phyloP scores from a whole-genome alignment of 1,140 invertebrate species.

The Calephelis nemesis region DNA sequence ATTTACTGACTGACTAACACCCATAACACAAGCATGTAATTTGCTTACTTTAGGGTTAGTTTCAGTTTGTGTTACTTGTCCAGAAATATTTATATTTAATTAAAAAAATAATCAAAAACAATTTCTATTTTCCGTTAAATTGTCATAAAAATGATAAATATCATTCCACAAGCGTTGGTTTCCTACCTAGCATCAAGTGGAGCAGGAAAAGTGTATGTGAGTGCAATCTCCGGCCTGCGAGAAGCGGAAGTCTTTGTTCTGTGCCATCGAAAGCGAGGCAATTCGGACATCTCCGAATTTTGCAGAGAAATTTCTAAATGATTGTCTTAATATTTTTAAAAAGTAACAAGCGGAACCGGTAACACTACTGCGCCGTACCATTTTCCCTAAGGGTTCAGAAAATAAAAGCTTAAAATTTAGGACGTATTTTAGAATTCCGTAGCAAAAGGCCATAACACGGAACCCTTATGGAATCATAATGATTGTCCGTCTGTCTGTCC shows the following conservation, averaged over 20 bases:
- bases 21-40: too few relatives aligned
- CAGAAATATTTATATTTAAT: too few relatives aligned
- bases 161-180: background rate
- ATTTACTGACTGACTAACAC: too few relatives aligned
- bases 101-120: background rate
- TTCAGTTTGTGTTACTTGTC: too few relatives aligned
- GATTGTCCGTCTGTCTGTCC: too few relatives aligned
- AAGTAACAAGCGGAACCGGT: background rate
- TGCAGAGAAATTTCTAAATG: slow-evolving; percentile 28
- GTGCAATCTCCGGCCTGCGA: slow-evolving; percentile 33
- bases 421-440: too few relatives aligned
- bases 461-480: too few relatives aligned
- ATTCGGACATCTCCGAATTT: slow-evolving; percentile 32
- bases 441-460: too few relatives aligned
- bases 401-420: too few relatives aligned
- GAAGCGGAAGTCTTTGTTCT: slow-evolving; percentile 31
- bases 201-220: slow-evolving; percentile 32
- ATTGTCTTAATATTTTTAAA: background rate
- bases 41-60: too few relatives aligned
- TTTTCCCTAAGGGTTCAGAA: too few relatives aligned
- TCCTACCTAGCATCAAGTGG: background rate
- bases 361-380: too few relatives aligned
- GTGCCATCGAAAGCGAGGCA: slow-evolving; percentile 21
- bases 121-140: background rate
- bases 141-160: background rate